Percentiles rank a stretch among this genome's conserved stretches.
These are phyloP conservation scores for Ormyrus thymus DNA, from an alignment of 2,888 invertebrate genomes.

Conservation along the genomic window DNA sequence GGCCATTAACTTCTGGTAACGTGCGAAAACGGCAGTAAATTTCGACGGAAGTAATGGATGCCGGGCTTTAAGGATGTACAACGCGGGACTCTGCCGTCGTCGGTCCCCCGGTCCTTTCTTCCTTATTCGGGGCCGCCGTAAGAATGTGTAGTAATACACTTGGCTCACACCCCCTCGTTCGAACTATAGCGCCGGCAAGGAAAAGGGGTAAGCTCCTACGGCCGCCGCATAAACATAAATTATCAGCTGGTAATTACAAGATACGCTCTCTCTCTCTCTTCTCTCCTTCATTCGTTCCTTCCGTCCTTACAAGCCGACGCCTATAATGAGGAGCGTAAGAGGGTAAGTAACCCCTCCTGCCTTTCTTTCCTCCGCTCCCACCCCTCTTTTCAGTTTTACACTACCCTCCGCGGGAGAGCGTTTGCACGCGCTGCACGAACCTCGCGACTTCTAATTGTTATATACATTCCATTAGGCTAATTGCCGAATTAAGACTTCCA, in stretches of 20 bases:
- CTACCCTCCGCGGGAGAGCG: slow-evolving; percentile 50
- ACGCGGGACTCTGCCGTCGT: slow-evolving; percentile 59
- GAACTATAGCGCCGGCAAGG: slow-evolving; percentile 57
- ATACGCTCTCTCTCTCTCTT: slow-evolving; percentile 65
- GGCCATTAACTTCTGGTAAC: slow-evolving; percentile 70
- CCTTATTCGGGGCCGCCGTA: slow-evolving; percentile 59
- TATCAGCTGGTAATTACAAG: slow-evolving; percentile 75
- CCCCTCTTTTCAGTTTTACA: slow-evolving; percentile 59
- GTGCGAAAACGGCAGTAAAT: slow-evolving; percentile 74
- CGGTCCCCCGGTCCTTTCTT: slow-evolving; percentile 55
- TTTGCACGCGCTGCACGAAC: slow-evolving; percentile 57
- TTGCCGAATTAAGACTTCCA: slow-evolving; percentile 73
- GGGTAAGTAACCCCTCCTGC: slow-evolving; percentile 62
- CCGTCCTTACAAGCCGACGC: slow-evolving; percentile 57
- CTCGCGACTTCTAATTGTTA: slow-evolving; percentile 73
- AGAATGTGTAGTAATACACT: slow-evolving; percentile 74
- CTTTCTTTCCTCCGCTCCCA: slow-evolving; percentile 60
- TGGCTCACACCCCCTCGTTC: slow-evolving; percentile 56
- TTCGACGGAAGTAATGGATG: slow-evolving; percentile 70
- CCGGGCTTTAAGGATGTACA: slow-evolving; percentile 70
- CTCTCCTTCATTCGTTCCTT: slow-evolving; percentile 53
- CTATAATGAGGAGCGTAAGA: slow-evolving; percentile 64
- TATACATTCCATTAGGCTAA: slow-evolving; percentile 76
- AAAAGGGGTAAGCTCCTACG: slow-evolving; percentile 71
- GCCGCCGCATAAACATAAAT: slow-evolving; percentile 74